These are phyloP conservation scores for Salvelinus namaycush DNA, from an alignment of 2,113 vertebrate species.

Conservation along the genomic window DNA sequence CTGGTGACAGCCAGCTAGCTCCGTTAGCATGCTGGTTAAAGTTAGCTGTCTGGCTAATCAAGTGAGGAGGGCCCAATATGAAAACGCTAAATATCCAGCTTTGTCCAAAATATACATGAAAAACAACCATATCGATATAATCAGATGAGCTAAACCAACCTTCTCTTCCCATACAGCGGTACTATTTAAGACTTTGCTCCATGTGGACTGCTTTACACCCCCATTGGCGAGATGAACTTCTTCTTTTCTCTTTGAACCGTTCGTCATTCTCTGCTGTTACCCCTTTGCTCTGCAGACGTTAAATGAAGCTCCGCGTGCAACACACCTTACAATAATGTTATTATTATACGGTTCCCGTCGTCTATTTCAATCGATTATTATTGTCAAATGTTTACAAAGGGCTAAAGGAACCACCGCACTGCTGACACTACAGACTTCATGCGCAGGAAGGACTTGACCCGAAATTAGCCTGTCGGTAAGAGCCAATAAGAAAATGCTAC, in stretches of 20 bases:
- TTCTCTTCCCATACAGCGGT: constrained; percentile 78
- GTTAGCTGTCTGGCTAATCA: not conserved
- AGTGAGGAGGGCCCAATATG: too few relatives aligned
- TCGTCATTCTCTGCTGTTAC: constrained; percentile 69
- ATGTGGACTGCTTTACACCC: constrained; percentile 75
- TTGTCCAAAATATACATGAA: not conserved
- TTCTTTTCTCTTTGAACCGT: constrained; percentile 74
- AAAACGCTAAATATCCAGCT: not conserved
- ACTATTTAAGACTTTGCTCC: constrained; percentile 76
- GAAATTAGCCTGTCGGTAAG: constrained; percentile 48
- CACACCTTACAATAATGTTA: not conserved
- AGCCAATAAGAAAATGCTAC: constrained; percentile 76
- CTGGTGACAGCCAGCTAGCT: too few relatives aligned
- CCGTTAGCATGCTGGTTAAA: not conserved
- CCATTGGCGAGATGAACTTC: constrained; percentile 75
- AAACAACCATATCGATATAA: not conserved
- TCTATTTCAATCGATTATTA: not conserved
- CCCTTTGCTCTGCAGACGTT: constrained; percentile 19
- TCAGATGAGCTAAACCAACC: constrained; percentile 54
- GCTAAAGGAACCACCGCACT: constrained; percentile 23
- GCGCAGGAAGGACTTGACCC: constrained; percentile 44
- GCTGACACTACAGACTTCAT: constrained; percentile 71
- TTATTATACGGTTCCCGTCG: not conserved
- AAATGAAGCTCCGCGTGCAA: constrained; percentile 11
- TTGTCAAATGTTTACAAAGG: constrained; percentile 14